A percentile compares a stretch with the other conserved stretches of the same genome.
These are phyloP conservation scores for Magallana angulata DNA, from an alignment of 1,140 invertebrate species.

Conservation along the genomic window DNA sequence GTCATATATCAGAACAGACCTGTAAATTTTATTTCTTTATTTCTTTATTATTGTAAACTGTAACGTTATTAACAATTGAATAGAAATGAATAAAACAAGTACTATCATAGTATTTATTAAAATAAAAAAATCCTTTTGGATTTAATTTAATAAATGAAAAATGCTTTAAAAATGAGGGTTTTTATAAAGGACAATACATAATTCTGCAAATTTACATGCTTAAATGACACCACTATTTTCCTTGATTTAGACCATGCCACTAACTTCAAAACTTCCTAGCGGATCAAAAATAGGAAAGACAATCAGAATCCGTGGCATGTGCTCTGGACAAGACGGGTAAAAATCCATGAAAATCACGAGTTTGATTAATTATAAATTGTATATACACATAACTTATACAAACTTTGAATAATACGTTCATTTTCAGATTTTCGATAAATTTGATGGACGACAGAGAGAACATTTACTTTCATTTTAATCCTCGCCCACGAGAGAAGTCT, in stretches of 20 bases:
- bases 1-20: constrained; percentile 60
- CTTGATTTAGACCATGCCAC: not conserved
- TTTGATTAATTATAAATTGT: not conserved
- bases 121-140: no score
- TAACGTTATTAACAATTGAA: no score
- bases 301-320: not conserved
- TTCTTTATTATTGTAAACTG: no score
- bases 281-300: constrained; percentile 7
- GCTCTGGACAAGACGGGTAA: not conserved
- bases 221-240: no score
- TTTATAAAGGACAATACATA: not conserved
- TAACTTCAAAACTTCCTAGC: not conserved
- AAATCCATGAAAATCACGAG: no score
- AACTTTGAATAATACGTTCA: not conserved
- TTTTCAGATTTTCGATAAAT: constrained; percentile 68
- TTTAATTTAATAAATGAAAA: no score
- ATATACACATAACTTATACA: not conserved
- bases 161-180: no score
- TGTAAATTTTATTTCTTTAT: constrained; percentile 51
- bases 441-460: constrained; percentile 65
- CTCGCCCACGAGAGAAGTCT: constrained; percentile 69
- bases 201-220: not conserved
- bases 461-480: constrained; percentile 86
- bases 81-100: no score
- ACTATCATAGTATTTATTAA: no score